Base-by-base conservation (phyloP, 2,888 invertebrate genomes). In the Lymantria dispar region DNA sequence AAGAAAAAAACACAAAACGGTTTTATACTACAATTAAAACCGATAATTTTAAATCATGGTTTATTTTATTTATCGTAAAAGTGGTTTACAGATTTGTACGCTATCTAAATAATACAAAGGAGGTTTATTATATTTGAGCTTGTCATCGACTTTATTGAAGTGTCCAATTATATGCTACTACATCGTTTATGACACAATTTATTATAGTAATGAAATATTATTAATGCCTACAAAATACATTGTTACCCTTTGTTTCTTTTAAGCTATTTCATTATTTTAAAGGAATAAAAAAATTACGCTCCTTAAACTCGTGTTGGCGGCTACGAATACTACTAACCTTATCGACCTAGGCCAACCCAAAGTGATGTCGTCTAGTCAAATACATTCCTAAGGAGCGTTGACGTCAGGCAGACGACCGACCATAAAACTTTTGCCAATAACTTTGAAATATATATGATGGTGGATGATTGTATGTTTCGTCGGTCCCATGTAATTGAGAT, bases 131-230 rank as follows among this genome's bases (percentile, higher is more conserved):
- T 52, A 46, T 54, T 45, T 13, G 43, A 53, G 45, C 42, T 31
- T 48, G 40, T 53, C 48, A 54, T 15, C 42, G 29, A 8, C 15
- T 46, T 49, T 60, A 62, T 60, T 56, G 39, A 60, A 58, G 56
- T 52, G 45, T 50, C 54, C 49, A 58, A 61, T 64, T 64, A 61
- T 45, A 52, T 13, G 48, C 43, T 36, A 43, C 48, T 42, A 11
- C 10, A 12, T 43, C 49, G 54, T 63, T 67, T 56, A 50, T 55
- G 61, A 48, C 50, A 54, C 48, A 63, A 56, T 64, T 60, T 56
- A 63, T 56, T 50, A 55, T 44, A 43, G 45, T 46, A 52, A 58
- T 53, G 38, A 60, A 53, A 29, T 42, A 7, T 22, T 14, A 41
- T 41, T 7, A 42, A 39, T 37, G 7, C 15, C 14, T 10, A 14